A percentile compares a stretch with the other conserved stretches of the same genome.
Evolutionary conservation across 2,113 vertebrate genomes (phyloP).

Genomic region (Zapus hudsonius): DNA sequence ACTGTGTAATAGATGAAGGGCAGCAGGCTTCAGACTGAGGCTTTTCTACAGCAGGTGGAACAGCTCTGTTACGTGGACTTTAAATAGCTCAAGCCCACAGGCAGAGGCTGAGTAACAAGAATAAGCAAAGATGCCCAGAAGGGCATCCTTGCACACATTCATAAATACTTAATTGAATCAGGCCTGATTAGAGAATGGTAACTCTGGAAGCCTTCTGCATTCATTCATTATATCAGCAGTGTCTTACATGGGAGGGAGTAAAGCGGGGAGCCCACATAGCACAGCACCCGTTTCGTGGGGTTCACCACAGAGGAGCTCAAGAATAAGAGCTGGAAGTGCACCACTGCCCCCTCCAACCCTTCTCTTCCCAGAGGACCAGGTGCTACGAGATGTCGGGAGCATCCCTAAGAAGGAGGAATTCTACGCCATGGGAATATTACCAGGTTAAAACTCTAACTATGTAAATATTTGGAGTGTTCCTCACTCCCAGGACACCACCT

Average conservation of each 20-base stretch:
- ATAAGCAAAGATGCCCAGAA: slow-evolving; percentile 62
- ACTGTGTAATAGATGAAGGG: slow-evolving; percentile 18
- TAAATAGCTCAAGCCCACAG: slow-evolving; percentile 54
- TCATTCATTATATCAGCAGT: not conserved
- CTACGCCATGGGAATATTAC: too few relatives aligned
- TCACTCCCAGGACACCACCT: not conserved
- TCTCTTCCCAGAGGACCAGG: not conserved
- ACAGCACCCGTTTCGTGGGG: not conserved
- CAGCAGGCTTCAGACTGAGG: not conserved
- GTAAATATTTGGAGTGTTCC: too few relatives aligned
- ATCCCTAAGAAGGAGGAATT: not conserved
- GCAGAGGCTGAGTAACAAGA: slow-evolving; percentile 28
- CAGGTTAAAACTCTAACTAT: too few relatives aligned
- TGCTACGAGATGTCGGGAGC: not conserved
- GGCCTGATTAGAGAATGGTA: slow-evolving; percentile 15
- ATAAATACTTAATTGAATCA: slow-evolving; percentile 60
- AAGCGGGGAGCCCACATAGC: not conserved
- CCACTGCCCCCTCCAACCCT: not conserved
- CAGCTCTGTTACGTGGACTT: slow-evolving; percentile 50
- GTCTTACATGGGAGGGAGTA: not conserved
- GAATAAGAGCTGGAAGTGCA: not conserved
- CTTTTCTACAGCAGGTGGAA: not conserved
- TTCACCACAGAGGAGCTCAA: not conserved
- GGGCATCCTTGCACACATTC: slow-evolving; percentile 55
- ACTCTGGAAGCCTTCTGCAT: not conserved